Base-by-base conservation (phyloP, 2,797 vertebrate species). In the Sebastes taczanowskii region DNA sequence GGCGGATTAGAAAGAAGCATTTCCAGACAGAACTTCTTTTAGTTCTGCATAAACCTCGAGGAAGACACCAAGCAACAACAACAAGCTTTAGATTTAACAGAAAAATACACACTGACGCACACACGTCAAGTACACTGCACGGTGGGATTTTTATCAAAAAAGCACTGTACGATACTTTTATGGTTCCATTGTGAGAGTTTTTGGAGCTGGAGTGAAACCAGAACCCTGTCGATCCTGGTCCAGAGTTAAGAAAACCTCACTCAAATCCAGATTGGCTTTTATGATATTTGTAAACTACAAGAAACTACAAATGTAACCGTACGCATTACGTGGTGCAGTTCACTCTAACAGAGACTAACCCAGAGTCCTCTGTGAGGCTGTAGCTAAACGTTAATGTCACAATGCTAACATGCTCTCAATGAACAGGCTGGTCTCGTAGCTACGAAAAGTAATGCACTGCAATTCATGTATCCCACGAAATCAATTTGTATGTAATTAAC, bases 241-340 rank as follows among this genome's bases (percentile, higher is more conserved):
- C 38, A 42, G 14, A 42, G 11, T 22, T 32, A n/a, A 34, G 4
- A 35, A 38, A 23, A 25, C 34, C 22, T 5, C 34, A 9, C 5
- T 38, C 6, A 63, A 1, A 23, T 38, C 22, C 22, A 10, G 13
- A 18, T 23, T 38, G 22, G 23, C 22, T 3, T 64, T 23, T 14
- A 14, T 14, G n/a, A 38, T 16, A 62, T 58, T 56, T 60, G 23
- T 59, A 27, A 29, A 32, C 4, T 61, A 20, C 5, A 32, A 32
- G 11, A 56, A 22, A 23, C 35, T 38, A 13, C 3, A 42, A 42
- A 16, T 42, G 38, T 42, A 42, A 16, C 38, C 14, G 1, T 42
- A 42, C 38, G 0, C 38, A 42, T 42, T 42, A 42, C 0, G 2
- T 7, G 0, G 38, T 42, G 38, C 38, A 42, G 3, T 42, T 42